Evolutionary conservation across 2,113 vertebrate genomes (phyloP).

Genomic region (Noturus placidus): DNA sequence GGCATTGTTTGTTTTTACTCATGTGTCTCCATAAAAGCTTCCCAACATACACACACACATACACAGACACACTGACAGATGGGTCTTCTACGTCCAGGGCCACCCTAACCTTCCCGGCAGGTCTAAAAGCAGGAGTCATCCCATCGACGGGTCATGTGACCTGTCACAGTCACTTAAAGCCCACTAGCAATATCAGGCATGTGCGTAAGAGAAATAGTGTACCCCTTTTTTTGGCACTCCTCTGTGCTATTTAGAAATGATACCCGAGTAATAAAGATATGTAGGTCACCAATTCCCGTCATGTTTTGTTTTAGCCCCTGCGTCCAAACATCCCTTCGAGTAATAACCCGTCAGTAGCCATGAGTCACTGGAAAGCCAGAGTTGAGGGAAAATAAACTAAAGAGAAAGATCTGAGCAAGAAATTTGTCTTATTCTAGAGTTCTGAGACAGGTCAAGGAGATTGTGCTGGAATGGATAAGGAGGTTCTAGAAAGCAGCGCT

Average conservation of each 20-base stretch:
- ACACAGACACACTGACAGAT: background rate
- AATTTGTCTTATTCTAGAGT: background rate
- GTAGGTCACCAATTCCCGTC: conserved; percentile 63
- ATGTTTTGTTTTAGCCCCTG: conserved; percentile 33
- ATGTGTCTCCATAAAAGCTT: background rate
- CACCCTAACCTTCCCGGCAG: conserved; percentile 26
- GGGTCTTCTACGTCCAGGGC: background rate
- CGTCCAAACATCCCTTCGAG: conserved; percentile 21
- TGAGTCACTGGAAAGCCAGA: conserved; percentile 18
- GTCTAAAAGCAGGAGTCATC: conserved; percentile 64
- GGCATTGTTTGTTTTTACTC: background rate
- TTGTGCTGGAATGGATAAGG: background rate
- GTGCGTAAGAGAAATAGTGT: conserved; percentile 44
- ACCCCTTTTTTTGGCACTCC: conserved; percentile 16
- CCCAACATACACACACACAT: background rate
- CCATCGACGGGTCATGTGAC: conserved; percentile 11
- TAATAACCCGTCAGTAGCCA: background rate
- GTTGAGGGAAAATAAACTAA: conserved; percentile 21
- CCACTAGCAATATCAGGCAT: conserved; percentile 35
- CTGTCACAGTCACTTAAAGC: conserved; percentile 26
- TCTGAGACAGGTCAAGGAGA: background rate
- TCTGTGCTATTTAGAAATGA: conserved; percentile 55
- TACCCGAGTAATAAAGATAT: conserved; percentile 62
- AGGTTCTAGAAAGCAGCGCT: background rate
- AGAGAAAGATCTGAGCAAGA: background rate